Evolutionary conservation across 2,888 invertebrate species (phyloP).

Genomic region (Xiphydria camelus): DNA sequence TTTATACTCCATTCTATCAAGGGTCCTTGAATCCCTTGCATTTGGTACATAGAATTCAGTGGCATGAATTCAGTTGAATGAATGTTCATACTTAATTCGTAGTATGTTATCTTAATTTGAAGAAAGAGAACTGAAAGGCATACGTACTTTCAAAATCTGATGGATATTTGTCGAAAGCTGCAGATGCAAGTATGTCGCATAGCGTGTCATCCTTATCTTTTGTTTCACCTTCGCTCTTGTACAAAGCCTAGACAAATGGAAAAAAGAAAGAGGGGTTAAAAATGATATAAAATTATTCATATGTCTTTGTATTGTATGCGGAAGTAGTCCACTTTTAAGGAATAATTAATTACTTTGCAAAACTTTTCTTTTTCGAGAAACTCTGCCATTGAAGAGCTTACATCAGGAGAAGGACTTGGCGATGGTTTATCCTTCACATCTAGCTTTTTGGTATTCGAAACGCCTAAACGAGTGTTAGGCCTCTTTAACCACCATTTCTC

Average conservation of each 20-base stretch:
- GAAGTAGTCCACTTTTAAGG: no score
- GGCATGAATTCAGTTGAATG: no score
- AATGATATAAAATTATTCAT: no score
- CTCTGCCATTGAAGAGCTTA: slow-evolving; percentile 50
- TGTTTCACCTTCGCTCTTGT: slow-evolving; percentile 34
- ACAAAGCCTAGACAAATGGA: slow-evolving; percentile 28
- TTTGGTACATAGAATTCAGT: no score
- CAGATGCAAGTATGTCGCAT: slow-evolving; percentile 48
- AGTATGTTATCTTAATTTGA: no score
- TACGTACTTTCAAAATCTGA: slow-evolving; percentile 53
- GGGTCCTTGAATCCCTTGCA: no score
- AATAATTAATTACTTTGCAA: slow-evolving; percentile 41
- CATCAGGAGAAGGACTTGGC: slow-evolving; percentile 38
- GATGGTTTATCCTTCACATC: slow-evolving; percentile 22
- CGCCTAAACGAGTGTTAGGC: slow-evolving; percentile 34
- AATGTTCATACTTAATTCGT: no score
- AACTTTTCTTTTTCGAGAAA: slow-evolving; percentile 50
- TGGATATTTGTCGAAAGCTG: slow-evolving; percentile 50
- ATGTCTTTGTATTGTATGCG: no score
- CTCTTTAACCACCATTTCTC: slow-evolving; percentile 47
- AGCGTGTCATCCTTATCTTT: slow-evolving; percentile 48
- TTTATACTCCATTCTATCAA: no score
- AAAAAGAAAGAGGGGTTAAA: not conserved
- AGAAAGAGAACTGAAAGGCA: not conserved
- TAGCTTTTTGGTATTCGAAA: slow-evolving; percentile 23